Conservation (phyloP, 2,113 vertebrate species). For the Hippocampus abdominalis region DNA sequence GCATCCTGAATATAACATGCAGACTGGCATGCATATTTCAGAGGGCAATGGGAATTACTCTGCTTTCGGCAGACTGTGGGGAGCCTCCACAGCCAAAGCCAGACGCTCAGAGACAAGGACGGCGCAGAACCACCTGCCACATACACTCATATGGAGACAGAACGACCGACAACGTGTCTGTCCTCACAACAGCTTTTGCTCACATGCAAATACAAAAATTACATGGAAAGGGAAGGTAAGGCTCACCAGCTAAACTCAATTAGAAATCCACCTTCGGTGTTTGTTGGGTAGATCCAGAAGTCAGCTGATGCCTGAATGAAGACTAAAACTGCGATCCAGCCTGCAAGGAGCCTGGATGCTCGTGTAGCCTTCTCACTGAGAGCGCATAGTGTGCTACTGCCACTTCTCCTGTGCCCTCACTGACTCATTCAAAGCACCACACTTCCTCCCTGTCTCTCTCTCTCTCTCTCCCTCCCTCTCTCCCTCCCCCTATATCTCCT, state of each 20-base stretch:
- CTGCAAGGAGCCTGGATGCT: conserved; percentile 36
- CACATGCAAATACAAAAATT: not conserved
- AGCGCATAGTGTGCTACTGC: conserved; percentile 37
- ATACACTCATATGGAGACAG: conserved; percentile 14
- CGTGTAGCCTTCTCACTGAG: conserved; percentile 20
- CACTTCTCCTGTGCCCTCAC: conserved; percentile 49
- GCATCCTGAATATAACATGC: conserved; percentile 63
- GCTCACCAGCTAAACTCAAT: conserved; percentile 59
- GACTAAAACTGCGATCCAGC: conserved; percentile 22
- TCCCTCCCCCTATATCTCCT: conserved; percentile 23
- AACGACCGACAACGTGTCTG: conserved; percentile 10
- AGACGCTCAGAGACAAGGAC: conserved; percentile 24
- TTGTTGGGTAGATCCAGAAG: conserved; percentile 23
- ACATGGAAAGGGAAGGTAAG: conserved; percentile 18
- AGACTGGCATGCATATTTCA: conserved; percentile 67
- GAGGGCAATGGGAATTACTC: conserved; percentile 48
- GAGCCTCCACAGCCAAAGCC: conserved; percentile 46
- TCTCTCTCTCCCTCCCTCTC: conserved; percentile 19
- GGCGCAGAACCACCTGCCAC: conserved; percentile 24
- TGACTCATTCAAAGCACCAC: conserved; percentile 47
- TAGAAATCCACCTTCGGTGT: conserved; percentile 64
- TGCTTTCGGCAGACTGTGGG: conserved; percentile 59
- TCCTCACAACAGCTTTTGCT: not conserved
- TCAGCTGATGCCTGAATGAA: not conserved
- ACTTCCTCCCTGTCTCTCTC: conserved; percentile 40